phyloP scores from a whole-genome alignment of 2,888 invertebrate genomes.

The Athalia rosae region DNA sequence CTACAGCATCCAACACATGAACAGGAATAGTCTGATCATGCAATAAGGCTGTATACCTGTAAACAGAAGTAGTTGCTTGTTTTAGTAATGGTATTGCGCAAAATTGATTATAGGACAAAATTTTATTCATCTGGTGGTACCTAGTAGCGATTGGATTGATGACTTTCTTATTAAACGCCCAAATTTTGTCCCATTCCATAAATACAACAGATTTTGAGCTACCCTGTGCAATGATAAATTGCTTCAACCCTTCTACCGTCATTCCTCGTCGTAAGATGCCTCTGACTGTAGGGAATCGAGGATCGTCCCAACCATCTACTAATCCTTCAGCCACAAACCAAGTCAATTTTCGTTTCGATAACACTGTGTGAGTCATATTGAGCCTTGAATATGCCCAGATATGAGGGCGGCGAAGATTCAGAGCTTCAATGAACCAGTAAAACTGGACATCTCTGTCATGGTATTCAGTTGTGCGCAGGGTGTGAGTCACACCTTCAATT shows the following conservation, averaged over 20 bases:
- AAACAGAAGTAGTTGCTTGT: background rate
- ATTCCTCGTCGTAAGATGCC: conserved; percentile 96
- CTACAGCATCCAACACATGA: conserved; percentile 79
- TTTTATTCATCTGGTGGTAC: conserved; percentile 46
- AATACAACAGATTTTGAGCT: conserved; percentile 97
- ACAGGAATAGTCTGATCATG: conserved; percentile 80
- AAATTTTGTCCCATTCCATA: conserved; percentile 99
- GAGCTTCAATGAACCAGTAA: conserved; percentile 95
- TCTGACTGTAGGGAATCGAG: conserved; percentile 98
- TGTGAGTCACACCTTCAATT: conserved; percentile 97
- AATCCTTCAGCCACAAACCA: conserved; percentile 97
- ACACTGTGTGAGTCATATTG: conserved; percentile 98
- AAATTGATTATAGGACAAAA: background rate
- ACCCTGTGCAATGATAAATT: conserved; percentile 98
- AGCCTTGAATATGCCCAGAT: conserved; percentile 96
- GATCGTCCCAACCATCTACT: conserved; percentile 99
- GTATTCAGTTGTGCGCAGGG: conserved; percentile 98
- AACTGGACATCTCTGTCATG: conserved; percentile 98
- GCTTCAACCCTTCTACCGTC: conserved; percentile 97
- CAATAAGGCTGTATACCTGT: conserved; percentile 90
- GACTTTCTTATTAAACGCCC: conserved; percentile 99
- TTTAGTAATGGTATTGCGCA: background rate
- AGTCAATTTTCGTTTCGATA: conserved; percentile 97
- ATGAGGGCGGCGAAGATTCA: conserved; percentile 90
- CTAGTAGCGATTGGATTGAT: conserved; percentile 95